These are phyloP conservation scores for Artibeus lituratus DNA, from an alignment of 2,797 vertebrate species.

Conservation along the genomic window DNA sequence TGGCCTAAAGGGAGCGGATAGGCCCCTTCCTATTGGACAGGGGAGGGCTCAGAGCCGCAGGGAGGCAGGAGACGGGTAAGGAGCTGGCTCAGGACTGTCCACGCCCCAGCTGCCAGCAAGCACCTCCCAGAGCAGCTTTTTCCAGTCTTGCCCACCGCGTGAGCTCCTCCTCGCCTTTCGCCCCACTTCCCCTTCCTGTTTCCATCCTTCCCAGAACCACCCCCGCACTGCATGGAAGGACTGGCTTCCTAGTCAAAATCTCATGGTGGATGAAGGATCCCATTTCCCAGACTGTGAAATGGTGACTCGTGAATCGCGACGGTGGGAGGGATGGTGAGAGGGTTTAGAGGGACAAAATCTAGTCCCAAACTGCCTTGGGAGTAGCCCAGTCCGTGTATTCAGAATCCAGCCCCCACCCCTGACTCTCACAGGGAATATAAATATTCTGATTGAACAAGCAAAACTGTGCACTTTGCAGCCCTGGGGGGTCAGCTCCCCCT, in stretches of 20 bases:
- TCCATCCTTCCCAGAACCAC: fast-evolving
- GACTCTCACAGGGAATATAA: not conserved
- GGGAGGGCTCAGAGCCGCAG: not conserved
- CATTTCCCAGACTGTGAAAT: not conserved
- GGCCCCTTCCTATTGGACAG: not conserved
- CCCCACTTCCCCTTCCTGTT: too few relatives aligned
- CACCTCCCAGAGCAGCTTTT: not conserved
- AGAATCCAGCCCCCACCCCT: not conserved
- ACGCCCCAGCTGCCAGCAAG: fast-evolving
- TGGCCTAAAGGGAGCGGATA: not conserved
- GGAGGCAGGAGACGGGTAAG: not conserved
- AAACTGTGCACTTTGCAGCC: not conserved
- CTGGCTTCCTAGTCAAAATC: not conserved
- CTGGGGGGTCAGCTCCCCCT: not conserved
- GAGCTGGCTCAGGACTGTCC: not conserved
- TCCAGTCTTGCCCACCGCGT: not conserved
- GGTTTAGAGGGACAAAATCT: not conserved
- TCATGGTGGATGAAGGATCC: not conserved
- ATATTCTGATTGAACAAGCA: not conserved
- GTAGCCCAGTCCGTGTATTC: not conserved
- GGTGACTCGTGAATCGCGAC: not conserved
- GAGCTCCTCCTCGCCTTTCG: not conserved
- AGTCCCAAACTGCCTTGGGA: not conserved
- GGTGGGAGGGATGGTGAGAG: not conserved
- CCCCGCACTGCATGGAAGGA: too few relatives aligned